Evolutionary conservation across 2,888 invertebrate species (phyloP).

Genomic region (Conistra vaccinii): DNA sequence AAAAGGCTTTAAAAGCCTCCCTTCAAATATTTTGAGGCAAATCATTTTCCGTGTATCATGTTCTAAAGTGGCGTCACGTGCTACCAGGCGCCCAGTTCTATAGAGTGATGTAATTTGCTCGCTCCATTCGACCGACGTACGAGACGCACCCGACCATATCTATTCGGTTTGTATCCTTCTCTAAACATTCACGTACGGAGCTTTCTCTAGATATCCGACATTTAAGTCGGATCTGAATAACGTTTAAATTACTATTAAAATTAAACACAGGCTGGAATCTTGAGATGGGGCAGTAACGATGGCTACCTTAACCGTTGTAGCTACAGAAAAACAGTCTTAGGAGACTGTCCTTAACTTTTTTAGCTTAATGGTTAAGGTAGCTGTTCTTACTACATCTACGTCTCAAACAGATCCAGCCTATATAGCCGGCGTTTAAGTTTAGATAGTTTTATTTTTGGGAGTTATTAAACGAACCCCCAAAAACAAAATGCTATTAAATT

Average conservation of each 20-base stretch:
- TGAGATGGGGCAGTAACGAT: no score
- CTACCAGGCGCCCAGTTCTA: slow-evolving; percentile 61
- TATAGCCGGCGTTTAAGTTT: no score
- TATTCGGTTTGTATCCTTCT: slow-evolving; percentile 68
- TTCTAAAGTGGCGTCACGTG: slow-evolving; percentile 56
- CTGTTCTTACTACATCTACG: no score
- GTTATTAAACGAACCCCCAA: no score
- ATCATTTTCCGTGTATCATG: slow-evolving; percentile 55
- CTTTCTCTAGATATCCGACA: slow-evolving; percentile 48
- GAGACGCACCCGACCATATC: slow-evolving; percentile 68
- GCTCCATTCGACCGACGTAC: slow-evolving; percentile 70
- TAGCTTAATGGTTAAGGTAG: no score
- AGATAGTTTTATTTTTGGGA: no score
- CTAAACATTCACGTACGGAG: slow-evolving; percentile 64
- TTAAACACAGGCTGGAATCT: no score
- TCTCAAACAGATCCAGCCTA: no score
- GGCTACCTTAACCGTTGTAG: no score
- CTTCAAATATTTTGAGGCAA: slow-evolving; percentile 28
- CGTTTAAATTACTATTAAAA: slow-evolving; percentile 31
- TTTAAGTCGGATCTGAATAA: slow-evolving; percentile 43
- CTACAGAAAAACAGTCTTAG: no score
- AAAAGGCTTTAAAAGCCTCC: neutral
- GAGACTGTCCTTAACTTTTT: no score
- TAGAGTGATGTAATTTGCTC: slow-evolving; percentile 74
- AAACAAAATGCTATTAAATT: no score